Percentiles rank a stretch among this genome's conserved stretches.
Conservation (phyloP, 2,888 invertebrate species). For the Blomia tropicalis region DNA sequence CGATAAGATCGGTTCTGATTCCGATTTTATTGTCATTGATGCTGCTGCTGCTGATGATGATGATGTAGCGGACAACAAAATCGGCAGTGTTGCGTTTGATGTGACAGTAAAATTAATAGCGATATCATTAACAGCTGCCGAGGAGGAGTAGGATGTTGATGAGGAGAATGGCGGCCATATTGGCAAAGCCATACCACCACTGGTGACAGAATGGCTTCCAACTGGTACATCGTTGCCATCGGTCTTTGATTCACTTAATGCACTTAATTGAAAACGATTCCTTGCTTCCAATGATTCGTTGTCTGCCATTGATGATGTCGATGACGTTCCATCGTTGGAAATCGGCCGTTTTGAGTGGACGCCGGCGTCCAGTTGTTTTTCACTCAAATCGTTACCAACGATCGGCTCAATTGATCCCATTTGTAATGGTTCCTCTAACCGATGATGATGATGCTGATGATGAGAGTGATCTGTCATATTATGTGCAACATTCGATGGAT, state of each 20-base stretch:
- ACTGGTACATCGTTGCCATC: not conserved
- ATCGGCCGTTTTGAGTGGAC: no score
- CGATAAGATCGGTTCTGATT: no score
- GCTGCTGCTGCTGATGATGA: not conserved
- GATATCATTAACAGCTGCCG: slow-evolving; percentile 10
- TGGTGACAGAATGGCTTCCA: not conserved
- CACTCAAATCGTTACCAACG: no score
- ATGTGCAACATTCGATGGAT: not conserved
- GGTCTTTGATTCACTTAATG: slow-evolving; percentile 1
- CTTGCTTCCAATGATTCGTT: not conserved
- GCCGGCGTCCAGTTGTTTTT: no score
- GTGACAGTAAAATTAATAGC: slow-evolving; percentile 15
- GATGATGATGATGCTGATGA: not conserved
- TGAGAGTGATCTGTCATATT: not conserved
- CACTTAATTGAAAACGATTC: slow-evolving; percentile 9
- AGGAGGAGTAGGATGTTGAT: no score
- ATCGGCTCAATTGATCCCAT: no score
- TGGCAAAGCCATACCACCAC: not conserved
- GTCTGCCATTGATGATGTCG: not conserved
- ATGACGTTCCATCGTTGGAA: no score
- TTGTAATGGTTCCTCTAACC: not conserved
- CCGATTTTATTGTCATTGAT: no score
- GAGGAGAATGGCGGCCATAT: no score
- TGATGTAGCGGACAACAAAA: not conserved
- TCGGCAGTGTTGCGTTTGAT: slow-evolving; percentile 2